A percentile compares a stretch with the other conserved stretches of the same genome.
phyloP scores from a whole-genome alignment of 64 coral and sea anemone genomes.

The Stichodactyla helianthus region DNA sequence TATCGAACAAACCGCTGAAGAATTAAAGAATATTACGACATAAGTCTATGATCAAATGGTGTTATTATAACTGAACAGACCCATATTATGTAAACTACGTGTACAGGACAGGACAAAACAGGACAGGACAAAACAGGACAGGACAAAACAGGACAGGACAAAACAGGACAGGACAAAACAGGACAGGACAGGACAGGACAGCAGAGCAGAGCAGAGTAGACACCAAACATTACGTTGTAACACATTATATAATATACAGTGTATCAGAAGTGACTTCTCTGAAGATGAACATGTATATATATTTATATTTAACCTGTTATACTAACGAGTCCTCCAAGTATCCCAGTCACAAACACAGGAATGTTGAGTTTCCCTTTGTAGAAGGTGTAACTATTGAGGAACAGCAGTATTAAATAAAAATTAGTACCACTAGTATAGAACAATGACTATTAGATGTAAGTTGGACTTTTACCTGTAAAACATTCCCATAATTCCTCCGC shows the following conservation, averaged over 20 bases:
- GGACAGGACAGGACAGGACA: neutral
- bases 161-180: too few relatives aligned
- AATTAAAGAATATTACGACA: neutral
- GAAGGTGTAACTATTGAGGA: conserved; percentile 43
- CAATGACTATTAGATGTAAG: neutral
- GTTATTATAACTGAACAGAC: too few relatives aligned
- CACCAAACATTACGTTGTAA: neutral
- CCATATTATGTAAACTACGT: too few relatives aligned
- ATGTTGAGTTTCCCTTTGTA: conserved; percentile 68
- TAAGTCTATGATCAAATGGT: neutral
- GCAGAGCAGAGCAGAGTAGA: neutral
- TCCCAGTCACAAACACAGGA: conserved; percentile 62
- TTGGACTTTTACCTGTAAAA: conserved; percentile 29
- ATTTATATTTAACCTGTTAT: conserved; percentile 65
- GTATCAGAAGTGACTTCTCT: too few relatives aligned
- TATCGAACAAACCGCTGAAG: conserved; percentile 63
- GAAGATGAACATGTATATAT: too few relatives aligned
- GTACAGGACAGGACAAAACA: too few relatives aligned
- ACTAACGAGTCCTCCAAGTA: conserved; percentile 65
- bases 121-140: too few relatives aligned
- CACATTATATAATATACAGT: neutral
- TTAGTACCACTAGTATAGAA: neutral
- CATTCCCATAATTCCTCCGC: conserved; percentile 46
- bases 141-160: too few relatives aligned
- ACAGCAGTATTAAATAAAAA: neutral